A percentile compares a stretch with the other conserved stretches of the same genome.
Evolutionary conservation across 2,113 vertebrate species (phyloP).

Genomic region (Pseudopipra pipra): DNA sequence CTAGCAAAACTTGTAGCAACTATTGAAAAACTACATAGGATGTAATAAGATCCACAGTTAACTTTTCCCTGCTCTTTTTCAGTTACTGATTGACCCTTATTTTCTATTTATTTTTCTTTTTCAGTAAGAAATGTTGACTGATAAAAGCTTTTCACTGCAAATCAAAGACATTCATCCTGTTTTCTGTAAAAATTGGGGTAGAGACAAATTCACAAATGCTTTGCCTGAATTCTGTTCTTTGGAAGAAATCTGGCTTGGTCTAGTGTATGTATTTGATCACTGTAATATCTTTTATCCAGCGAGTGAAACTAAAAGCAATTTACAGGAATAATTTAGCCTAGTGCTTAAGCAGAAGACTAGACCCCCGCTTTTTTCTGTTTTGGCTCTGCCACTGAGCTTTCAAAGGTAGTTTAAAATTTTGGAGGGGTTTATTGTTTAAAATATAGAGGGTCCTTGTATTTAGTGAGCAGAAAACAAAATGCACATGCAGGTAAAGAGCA

Average conservation of each 20-base stretch:
- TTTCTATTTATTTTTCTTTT: neutral
- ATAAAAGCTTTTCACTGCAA: slow-evolving; percentile 40
- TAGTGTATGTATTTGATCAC: neutral
- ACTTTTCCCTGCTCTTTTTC: neutral
- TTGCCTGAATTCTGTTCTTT: neutral
- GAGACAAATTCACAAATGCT: neutral
- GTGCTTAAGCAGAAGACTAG: neutral
- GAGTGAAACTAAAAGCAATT: neutral
- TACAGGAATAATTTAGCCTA: neutral
- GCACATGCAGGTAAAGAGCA: neutral
- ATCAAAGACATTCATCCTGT: slow-evolving; percentile 30
- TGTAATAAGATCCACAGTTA: neutral
- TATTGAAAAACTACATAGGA: neutral
- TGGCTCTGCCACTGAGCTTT: neutral
- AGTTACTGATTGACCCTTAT: neutral
- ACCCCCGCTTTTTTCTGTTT: neutral
- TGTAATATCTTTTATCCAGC: neutral
- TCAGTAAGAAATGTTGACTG: slow-evolving; percentile 1
- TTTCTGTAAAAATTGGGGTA: neutral
- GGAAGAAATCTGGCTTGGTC: neutral
- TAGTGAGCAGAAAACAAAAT: neutral
- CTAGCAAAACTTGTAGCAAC: neutral
- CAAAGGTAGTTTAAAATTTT: neutral
- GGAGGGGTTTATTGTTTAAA: neutral
- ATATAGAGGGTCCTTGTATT: neutral